Conservation (phyloP, 2,797 vertebrate genomes). For the Epinephelus coioides region DNA sequence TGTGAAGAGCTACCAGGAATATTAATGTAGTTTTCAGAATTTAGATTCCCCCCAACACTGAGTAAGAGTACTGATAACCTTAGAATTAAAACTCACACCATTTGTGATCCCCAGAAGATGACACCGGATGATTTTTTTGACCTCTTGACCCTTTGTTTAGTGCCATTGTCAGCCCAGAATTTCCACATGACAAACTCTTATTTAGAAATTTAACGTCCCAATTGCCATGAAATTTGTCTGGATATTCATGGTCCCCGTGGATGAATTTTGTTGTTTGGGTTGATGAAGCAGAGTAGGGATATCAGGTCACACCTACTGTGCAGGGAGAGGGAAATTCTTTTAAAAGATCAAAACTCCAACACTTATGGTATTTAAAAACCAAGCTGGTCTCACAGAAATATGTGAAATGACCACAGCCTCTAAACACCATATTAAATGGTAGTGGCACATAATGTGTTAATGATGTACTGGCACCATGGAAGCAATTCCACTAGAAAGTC, state of each 20-base stretch:
- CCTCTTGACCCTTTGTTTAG: background rate
- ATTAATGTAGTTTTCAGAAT: background rate
- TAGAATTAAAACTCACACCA: background rate
- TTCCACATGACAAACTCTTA: background rate
- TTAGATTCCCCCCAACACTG: background rate
- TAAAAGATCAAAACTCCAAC: background rate
- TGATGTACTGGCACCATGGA: too few relatives aligned
- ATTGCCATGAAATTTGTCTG: background rate
- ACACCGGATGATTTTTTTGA: background rate
- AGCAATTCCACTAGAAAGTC: too few relatives aligned
- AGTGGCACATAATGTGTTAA: too few relatives aligned
- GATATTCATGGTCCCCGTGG: background rate
- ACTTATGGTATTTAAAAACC: too few relatives aligned
- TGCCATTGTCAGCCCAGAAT: background rate
- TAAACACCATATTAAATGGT: too few relatives aligned
- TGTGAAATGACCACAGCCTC: too few relatives aligned
- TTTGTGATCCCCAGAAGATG: background rate
- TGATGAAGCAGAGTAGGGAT: background rate
- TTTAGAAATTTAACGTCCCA: background rate
- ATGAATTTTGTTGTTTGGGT: background rate
- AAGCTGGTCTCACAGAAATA: too few relatives aligned
- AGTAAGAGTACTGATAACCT: background rate
- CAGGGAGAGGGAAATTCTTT: background rate
- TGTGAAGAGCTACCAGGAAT: background rate
- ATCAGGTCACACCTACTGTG: background rate